A percentile compares a stretch with the other conserved stretches of the same genome.
Evolutionary conservation across 2,113 vertebrate species (phyloP).

Genomic region (Leptosomus discolor): DNA sequence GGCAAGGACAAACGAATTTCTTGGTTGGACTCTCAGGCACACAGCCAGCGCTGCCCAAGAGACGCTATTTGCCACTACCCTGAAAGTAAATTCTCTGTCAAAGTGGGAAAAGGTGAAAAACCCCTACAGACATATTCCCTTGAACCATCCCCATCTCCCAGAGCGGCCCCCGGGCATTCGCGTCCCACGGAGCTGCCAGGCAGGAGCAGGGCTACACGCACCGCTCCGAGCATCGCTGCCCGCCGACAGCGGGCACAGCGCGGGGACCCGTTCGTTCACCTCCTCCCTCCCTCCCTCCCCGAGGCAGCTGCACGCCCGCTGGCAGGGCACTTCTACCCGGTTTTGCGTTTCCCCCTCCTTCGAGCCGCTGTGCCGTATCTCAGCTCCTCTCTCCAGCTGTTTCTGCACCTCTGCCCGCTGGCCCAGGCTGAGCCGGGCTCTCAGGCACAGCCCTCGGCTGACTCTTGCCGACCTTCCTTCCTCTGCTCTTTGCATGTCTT

Average conservation of each 20-base stretch:
- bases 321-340: background rate
- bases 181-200: background rate
- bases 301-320: background rate
- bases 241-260: background rate
- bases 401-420: background rate
- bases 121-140: background rate
- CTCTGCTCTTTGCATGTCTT: background rate
- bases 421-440: background rate
- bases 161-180: fast-evolving
- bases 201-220: too few species aligned
- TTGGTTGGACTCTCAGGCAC: background rate
- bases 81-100: background rate
- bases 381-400: background rate
- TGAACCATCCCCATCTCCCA: background rate
- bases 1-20: background rate
- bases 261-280: fast-evolving
- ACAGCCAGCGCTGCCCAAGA: background rate
- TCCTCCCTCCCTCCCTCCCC: background rate
- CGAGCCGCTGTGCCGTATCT: background rate
- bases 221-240: background rate
- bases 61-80: background rate
- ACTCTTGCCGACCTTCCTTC: background rate
- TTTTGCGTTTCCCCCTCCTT: background rate
- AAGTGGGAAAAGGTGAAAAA: background rate
- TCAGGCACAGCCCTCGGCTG: background rate